Percentiles rank a stretch among this genome's conserved stretches.
phyloP scores from a whole-genome alignment of 2,888 invertebrate species.

The Bimastos eiseni region DNA sequence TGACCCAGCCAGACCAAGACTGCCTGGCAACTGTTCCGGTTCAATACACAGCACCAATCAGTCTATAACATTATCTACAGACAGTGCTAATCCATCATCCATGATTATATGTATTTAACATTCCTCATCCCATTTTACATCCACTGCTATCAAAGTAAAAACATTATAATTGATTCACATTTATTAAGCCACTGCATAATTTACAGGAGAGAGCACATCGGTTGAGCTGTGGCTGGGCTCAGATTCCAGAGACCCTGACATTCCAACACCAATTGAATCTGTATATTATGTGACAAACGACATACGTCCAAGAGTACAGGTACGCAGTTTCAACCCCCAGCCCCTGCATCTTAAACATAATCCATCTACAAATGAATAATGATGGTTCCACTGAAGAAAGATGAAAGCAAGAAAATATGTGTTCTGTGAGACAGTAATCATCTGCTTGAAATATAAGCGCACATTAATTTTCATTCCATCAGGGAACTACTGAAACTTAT shows the following conservation, averaged over 20 bases:
- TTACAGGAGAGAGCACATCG: neutral
- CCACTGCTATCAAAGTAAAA: neutral
- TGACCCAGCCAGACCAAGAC: neutral
- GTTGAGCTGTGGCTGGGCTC: neutral
- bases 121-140: neutral
- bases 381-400: neutral
- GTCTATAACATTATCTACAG: no score
- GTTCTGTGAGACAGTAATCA: neutral
- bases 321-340: neutral
- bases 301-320: neutral
- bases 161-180: no score
- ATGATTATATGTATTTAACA: neutral
- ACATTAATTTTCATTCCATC: neutral
- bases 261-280: neutral
- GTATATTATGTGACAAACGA: neutral
- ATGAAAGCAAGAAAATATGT: neutral
- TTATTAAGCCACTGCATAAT: no score
- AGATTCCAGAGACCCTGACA: neutral
- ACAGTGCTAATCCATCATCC: neutral
- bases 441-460: neutral
- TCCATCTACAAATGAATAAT: neutral
- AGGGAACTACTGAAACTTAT: no score
- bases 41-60: neutral
- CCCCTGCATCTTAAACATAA: neutral
- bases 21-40: neutral